Base-by-base conservation (phyloP, 2,113 vertebrate genomes). In the Saccopteryx bilineata region DNA sequence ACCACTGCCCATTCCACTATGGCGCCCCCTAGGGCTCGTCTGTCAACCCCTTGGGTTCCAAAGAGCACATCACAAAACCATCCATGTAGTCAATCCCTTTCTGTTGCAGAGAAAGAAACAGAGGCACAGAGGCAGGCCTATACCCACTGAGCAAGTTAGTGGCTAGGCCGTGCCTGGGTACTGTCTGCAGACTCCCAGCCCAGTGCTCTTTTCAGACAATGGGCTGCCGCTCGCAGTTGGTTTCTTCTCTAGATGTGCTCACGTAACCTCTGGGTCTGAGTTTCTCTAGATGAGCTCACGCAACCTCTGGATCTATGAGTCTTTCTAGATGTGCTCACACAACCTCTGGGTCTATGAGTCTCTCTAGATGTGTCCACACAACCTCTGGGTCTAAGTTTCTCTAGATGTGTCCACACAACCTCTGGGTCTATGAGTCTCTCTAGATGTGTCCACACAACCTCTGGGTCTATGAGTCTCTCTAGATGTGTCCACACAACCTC, bases 141-240 rank as follows among this genome's bases (percentile, higher is more conserved):
- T 7, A 21, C 8, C 69, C 23, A 88, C 19, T 71, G 17, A 82
- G 46, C 60, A 60, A 82, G 39, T 74, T 33, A 19, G 24, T 2
- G 12, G 63, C 7, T 39, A 5, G 1, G 7, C 12, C 9, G 69
- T n/a, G 23, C 33, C 50, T 26, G 79, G 11, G 68, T 28, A 46
- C 5, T 1, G 6, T 52, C 23, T 56, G 71, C 48, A 39, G 65
- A 66, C 31, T 68, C 31, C 14, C 26, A 56, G 9, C 14, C 48
- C 11, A 0, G 9, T 9, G 10, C 39, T 54, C 18, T 60, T 75
- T 52, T 52, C 18, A 33, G 28, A 39, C 21, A 48, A 19, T 0
- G 12, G 5, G 23, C 5, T 4, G 2, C 46, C 12, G 33, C 46
- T 0, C 15, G 0, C 5, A 0, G 58, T 18, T 3, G 39, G 58